phyloP scores from a whole-genome alignment of 1,140 invertebrate species.

The Geopemphigus sp. region DNA sequence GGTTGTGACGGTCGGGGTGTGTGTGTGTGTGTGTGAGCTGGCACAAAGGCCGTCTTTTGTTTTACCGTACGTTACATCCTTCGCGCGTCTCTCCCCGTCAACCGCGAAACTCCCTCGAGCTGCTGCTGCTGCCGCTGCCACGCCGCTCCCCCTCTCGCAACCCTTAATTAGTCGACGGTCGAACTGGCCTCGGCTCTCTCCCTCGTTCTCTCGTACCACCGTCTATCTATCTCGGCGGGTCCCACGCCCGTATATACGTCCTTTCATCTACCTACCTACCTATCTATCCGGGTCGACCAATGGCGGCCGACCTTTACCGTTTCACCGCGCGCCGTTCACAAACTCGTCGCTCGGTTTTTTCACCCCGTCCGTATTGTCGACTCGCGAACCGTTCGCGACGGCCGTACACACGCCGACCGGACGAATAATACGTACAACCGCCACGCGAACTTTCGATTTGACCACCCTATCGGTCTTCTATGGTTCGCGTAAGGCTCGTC shows the following conservation, averaged over 20 bases:
- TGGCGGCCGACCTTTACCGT: slow-evolving; percentile 28
- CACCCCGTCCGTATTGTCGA: neutral
- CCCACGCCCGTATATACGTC: neutral
- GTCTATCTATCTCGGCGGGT: too few relatives aligned
- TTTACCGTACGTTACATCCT: too few relatives aligned
- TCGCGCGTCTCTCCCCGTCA: neutral
- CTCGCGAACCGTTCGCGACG: too few relatives aligned
- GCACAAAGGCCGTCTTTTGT: slow-evolving; percentile 21
- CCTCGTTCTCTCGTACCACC: neutral
- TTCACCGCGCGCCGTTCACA: slow-evolving; percentile 5
- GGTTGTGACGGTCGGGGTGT: neutral
- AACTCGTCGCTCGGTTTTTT: slow-evolving; percentile 16
- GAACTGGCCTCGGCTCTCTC: slow-evolving; percentile 2
- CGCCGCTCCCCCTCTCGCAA: neutral
- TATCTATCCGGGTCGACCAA: slow-evolving; percentile 39
- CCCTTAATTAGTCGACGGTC: slow-evolving; percentile 43
- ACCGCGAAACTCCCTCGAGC: too few relatives aligned
- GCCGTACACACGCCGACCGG: too few relatives aligned
- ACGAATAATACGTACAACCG: too few relatives aligned
- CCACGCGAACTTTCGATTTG: too few relatives aligned
- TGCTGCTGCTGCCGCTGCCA: too few relatives aligned
- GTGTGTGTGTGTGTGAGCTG: too few relatives aligned
- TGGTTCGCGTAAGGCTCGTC: too few relatives aligned
- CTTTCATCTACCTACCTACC: too few relatives aligned
- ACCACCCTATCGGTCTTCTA: too few relatives aligned